Conservation (phyloP, 2,888 invertebrate genomes). For the Toxonevra muliebris region DNA sequence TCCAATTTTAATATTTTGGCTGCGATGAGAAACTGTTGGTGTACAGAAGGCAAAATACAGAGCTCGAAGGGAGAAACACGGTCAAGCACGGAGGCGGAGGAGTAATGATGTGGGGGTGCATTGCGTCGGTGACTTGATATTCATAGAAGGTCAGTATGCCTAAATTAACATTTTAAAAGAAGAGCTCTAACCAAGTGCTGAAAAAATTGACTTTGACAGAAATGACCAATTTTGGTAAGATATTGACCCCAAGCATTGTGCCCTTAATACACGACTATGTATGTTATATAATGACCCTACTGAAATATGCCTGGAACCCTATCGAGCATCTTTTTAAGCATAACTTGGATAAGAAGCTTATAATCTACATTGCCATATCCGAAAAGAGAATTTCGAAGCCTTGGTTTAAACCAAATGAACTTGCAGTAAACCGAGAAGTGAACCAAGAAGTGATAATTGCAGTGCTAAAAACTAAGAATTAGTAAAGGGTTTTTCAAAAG, state of each 20-base stretch:
- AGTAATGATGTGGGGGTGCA: too few species aligned
- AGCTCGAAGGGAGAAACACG: slow-evolving; percentile 19
- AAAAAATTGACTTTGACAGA: slow-evolving; percentile 1
- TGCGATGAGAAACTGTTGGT: slow-evolving; percentile 9
- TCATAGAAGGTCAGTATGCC: slow-evolving; percentile 2
- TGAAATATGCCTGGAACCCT: not conserved
- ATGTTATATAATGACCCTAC: not conserved
- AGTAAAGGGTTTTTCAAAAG: too few species aligned
- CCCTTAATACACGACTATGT: not conserved
- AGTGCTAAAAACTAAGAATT: too few species aligned
- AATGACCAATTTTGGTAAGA: slow-evolving; percentile 12
- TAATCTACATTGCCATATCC: too few species aligned
- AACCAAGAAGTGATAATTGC: too few species aligned
- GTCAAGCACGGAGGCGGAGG: not conserved
- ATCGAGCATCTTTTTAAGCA: too few species aligned
- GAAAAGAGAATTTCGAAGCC: too few species aligned
- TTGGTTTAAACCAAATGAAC: too few species aligned
- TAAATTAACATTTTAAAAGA: slow-evolving; percentile 6
- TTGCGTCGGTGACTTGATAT: slow-evolving; percentile 3
- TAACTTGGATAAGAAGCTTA: too few species aligned
- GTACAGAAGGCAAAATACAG: slow-evolving; percentile 2
- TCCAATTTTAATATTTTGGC: not conserved
- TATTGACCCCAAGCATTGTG: slow-evolving; percentile 7
- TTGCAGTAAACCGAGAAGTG: too few species aligned
- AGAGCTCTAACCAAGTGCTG: not conserved